Conservation (phyloP, 2,797 vertebrate species). For the Microchirus variegatus region DNA sequence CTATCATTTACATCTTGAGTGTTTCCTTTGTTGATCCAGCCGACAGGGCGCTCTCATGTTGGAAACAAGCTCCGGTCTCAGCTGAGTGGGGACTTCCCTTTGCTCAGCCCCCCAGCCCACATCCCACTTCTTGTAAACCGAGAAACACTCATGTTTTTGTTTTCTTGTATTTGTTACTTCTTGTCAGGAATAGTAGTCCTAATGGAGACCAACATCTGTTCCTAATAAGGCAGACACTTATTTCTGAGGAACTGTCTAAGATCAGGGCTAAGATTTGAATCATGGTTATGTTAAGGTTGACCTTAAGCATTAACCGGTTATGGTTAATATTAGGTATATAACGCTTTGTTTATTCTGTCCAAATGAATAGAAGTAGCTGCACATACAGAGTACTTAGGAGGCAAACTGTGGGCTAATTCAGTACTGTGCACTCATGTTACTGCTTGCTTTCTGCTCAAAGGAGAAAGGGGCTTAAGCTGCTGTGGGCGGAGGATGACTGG, state of each 20-base stretch:
- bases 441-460: constrained; percentile 53
- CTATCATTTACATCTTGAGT: constrained; percentile 12
- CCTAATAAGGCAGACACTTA: no score
- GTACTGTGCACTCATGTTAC: constrained; percentile 74
- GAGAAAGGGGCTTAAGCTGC: constrained; percentile 45
- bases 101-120: not conserved
- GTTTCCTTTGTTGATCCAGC: constrained; percentile 7
- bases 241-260: no score
- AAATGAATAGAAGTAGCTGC: not conserved
- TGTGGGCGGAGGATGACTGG: constrained; percentile 42
- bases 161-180: no score
- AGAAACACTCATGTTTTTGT: no score
- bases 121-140: no score
- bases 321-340: no score
- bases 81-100: constrained; percentile 20
- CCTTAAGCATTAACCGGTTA: no score
- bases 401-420: constrained; percentile 71
- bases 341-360: no score
- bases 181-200: no score
- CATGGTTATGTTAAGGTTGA: no score
- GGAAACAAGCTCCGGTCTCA: constrained; percentile 6
- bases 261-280: no score
- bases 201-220: no score
- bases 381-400: constrained; percentile 37
- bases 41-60: constrained; percentile 5